Evolutionary conservation across 2,888 invertebrate species (phyloP).

Genomic region (Plusia festucae): DNA sequence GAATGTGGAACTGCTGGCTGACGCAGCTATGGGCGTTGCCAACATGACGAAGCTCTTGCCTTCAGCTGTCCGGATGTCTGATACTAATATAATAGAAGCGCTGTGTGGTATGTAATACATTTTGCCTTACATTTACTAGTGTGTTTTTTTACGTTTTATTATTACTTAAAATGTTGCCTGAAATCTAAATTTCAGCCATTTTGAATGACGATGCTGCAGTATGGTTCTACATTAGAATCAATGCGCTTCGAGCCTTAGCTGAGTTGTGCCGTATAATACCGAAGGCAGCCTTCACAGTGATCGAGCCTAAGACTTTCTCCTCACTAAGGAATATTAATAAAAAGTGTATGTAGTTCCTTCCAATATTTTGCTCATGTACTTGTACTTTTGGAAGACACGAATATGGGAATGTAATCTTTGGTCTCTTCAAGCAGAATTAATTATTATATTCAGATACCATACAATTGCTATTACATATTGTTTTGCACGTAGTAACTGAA

Average conservation of each 20-base stretch:
- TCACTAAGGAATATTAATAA: slow-evolving; percentile 79
- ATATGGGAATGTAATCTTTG: too few species aligned
- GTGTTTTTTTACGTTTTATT: too few species aligned
- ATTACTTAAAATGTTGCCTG: not conserved
- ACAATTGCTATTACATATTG: too few species aligned
- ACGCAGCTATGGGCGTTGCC: slow-evolving; percentile 84
- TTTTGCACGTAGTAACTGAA: too few species aligned
- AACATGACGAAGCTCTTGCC: slow-evolving; percentile 84
- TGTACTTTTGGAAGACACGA: too few species aligned
- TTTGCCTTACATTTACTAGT: too few species aligned
- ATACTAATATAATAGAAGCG: slow-evolving; percentile 83
- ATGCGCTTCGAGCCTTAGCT: slow-evolving; percentile 76
- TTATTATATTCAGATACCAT: too few species aligned
- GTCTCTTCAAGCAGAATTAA: too few species aligned
- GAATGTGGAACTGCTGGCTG: slow-evolving; percentile 78
- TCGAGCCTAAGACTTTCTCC: slow-evolving; percentile 79
- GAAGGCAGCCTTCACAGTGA: slow-evolving; percentile 78
- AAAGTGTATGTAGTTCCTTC: slow-evolving; percentile 72
- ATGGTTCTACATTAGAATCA: slow-evolving; percentile 83
- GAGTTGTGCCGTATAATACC: slow-evolving; percentile 82
- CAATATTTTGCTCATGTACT: too few species aligned
- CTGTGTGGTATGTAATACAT: slow-evolving; percentile 70
- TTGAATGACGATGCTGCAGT: slow-evolving; percentile 76
- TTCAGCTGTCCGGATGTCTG: slow-evolving; percentile 82
- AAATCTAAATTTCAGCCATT: slow-evolving; percentile 71